These are phyloP conservation scores for Pseudomyrmex dendroicus DNA, from an alignment of 1,140 invertebrate genomes.

Conservation along the genomic window DNA sequence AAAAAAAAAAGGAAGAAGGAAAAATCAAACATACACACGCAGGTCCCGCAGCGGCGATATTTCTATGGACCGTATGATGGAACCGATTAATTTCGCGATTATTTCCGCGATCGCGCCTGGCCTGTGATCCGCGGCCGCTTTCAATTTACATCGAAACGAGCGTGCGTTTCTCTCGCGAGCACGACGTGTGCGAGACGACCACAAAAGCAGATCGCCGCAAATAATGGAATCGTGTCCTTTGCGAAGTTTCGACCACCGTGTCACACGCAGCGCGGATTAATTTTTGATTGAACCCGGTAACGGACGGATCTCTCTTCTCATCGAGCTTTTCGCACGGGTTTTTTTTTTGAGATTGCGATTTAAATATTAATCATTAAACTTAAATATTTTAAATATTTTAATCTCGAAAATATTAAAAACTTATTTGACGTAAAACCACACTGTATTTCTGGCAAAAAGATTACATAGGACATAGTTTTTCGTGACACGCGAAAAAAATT, in stretches of 20 bases:
- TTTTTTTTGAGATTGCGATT: background rate
- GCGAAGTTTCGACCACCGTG: slow-evolving; percentile 40
- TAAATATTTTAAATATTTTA: background rate
- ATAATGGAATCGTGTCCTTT: slow-evolving; percentile 55
- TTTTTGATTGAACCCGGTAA: slow-evolving; percentile 38
- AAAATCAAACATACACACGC: background rate
- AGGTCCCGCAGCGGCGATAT: background rate
- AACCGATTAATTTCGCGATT: slow-evolving; percentile 53
- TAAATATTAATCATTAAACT: background rate
- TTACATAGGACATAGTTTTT: no score
- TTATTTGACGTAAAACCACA: no score
- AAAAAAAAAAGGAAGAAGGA: background rate
- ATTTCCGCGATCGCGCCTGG: slow-evolving; percentile 18
- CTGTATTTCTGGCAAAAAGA: no score
- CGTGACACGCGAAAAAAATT: no score
- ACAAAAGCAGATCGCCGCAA: slow-evolving; percentile 14
- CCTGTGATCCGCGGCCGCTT: slow-evolving; percentile 29
- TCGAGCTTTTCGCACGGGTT: background rate
- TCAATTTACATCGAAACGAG: slow-evolving; percentile 60
- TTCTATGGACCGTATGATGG: slow-evolving; percentile 11
- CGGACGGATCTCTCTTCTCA: background rate
- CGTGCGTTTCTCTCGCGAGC: slow-evolving; percentile 27
- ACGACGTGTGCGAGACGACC: slow-evolving; percentile 13
- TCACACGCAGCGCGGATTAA: slow-evolving; percentile 27
- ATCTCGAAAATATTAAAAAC: background rate